Conservation (phyloP, 2,797 vertebrate genomes). For the Mormyrus hasselquistii region DNA sequence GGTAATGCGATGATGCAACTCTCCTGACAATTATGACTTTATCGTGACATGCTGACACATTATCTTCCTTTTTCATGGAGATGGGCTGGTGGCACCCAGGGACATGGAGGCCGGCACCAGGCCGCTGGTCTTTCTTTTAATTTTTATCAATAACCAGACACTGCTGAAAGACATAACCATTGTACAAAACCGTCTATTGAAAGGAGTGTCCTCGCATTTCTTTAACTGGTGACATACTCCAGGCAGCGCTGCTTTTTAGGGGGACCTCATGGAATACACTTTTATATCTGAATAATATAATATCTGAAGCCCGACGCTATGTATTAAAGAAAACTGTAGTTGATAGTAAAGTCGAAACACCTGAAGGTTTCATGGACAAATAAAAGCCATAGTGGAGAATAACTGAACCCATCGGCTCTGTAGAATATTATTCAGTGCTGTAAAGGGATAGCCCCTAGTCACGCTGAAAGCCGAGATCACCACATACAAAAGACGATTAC, state of each 20-base stretch:
- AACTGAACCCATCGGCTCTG: slow-evolving; percentile 33
- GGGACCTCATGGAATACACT: background rate
- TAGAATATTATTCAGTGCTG: slow-evolving; percentile 39
- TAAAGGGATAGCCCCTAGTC: slow-evolving; percentile 49
- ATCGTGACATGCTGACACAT: slow-evolving; percentile 33
- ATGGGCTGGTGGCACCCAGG: slow-evolving; percentile 30
- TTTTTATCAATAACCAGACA: slow-evolving; percentile 50
- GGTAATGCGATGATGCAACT: background rate
- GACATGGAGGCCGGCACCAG: slow-evolving; percentile 34
- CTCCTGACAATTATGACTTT: slow-evolving; percentile 21
- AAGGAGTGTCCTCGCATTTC: slow-evolving; percentile 24
- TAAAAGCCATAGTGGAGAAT: slow-evolving; percentile 14
- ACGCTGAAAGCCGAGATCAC: slow-evolving; percentile 58
- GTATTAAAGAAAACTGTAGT: background rate
- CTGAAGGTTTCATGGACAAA: background rate
- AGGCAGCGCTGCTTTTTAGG: background rate
- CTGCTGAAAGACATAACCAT: slow-evolving; percentile 50
- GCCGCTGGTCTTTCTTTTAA: slow-evolving; percentile 35
- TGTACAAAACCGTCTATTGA: slow-evolving; percentile 44
- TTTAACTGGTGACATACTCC: background rate
- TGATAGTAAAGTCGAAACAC: background rate
- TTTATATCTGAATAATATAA: background rate
- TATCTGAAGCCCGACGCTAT: background rate
- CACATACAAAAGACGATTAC: slow-evolving; percentile 50
- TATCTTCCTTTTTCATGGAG: slow-evolving; percentile 25